Conservation (phyloP, 2,888 invertebrate species). For the Tanytarsus gracilentus region DNA sequence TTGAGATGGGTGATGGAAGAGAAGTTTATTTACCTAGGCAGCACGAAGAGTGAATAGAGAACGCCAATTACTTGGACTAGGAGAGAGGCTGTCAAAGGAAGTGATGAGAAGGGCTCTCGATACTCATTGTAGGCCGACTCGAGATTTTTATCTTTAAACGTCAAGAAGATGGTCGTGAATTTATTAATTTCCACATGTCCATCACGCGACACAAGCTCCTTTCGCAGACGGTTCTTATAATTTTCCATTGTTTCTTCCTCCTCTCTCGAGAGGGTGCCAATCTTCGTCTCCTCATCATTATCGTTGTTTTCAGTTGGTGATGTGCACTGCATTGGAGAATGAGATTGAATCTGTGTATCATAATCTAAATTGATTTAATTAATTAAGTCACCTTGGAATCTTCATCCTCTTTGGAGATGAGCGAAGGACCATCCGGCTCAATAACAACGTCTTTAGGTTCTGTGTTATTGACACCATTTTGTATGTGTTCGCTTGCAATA, state of each 20-base stretch:
- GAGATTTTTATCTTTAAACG: constrained; percentile 56
- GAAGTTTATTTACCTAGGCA: constrained; percentile 46
- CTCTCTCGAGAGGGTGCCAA: constrained; percentile 47
- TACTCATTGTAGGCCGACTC: constrained; percentile 59
- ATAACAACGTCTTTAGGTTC: constrained; percentile 43
- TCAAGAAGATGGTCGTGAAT: constrained; percentile 55
- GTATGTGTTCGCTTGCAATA: constrained; percentile 36
- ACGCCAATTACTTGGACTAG: constrained; percentile 50
- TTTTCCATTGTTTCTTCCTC: constrained; percentile 68
- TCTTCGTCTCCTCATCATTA: constrained; percentile 46
- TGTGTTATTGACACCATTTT: constrained; percentile 41
- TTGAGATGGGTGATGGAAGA: neutral
- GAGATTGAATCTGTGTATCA: neutral
- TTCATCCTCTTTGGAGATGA: constrained; percentile 39
- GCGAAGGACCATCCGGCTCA: constrained; percentile 43
- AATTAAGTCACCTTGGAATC: constrained; percentile 38
- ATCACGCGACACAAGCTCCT: constrained; percentile 77
- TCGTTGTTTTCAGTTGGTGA: constrained; percentile 39
- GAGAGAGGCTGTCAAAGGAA: constrained; percentile 56
- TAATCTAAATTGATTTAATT: constrained; percentile 29
- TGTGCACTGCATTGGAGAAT: constrained; percentile 30
- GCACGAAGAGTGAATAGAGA: constrained; percentile 47
- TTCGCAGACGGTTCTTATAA: constrained; percentile 67
- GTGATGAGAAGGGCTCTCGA: constrained; percentile 56
- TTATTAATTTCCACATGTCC: constrained; percentile 63